Evolutionary conservation across 2,113 vertebrate genomes (phyloP), one percentile per base, ranked within the genome.

Genomic region (Charina bottae): DNA sequence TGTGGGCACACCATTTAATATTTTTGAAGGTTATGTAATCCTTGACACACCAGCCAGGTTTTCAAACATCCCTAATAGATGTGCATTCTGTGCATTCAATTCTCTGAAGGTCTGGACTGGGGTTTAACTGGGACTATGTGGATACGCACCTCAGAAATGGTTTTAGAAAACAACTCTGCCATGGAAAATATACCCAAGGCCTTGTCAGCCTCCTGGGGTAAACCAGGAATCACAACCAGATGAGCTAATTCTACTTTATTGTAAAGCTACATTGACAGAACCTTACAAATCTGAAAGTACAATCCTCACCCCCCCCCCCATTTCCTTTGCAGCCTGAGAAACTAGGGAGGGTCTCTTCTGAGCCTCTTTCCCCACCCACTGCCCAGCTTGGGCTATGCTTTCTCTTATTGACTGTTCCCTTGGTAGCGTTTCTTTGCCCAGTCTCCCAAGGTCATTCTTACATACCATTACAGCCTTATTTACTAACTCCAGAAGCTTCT

Each of bases 401-500:
- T 49, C 49, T 7, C 49, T 49, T 49, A 49, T 49, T 49, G 6
- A 49, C 49, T 7, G 6, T 49, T 49, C 49, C 49, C 49, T 49
- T 49, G 49, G 6, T 7, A 49, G 49, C 5, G 49, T 49, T 7
- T 49, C 2, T 49, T 7, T 5, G 2, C 49, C 5, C 49, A 0
- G 49, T 6, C 49, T 5, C 49, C 49, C 49, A 49, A 37, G 33
- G 15, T 3, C 28, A 12, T 13, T 12, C n/a, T 13, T 1, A 2
- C 13, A 3, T 37, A 10, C 24, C 7, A 28, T 64, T 28, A 92
- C 46, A 60, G 84, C 49, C 49, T 49, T 49, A 88, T 78, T 85
- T 85, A 60, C 85, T 93, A 46, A 87, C 8, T 94, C 87, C 33
- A 9, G 88, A 87, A 72, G 89, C 54, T 93, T 93, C 68, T 49